These are phyloP conservation scores for Lophochroa leadbeateri DNA, from an alignment of 2,113 vertebrate genomes.

Conservation along the genomic window DNA sequence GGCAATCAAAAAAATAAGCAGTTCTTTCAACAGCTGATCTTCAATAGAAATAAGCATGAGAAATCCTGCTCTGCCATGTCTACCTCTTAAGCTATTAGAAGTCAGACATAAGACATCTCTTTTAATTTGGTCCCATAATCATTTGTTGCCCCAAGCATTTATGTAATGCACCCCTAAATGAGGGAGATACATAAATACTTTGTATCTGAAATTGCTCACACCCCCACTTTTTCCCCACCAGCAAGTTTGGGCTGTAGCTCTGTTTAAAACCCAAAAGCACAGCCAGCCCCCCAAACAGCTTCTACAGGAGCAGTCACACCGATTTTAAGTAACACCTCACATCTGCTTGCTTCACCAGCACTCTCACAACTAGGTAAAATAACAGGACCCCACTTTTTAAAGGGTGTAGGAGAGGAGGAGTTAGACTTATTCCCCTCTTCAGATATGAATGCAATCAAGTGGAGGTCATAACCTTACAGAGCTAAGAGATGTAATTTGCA, in stretches of 20 bases:
- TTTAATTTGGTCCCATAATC: background rate
- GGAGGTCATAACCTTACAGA: background rate
- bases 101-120: background rate
- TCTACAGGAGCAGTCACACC: fast-evolving
- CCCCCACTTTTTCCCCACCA: background rate
- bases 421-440: background rate
- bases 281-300: background rate
- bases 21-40: background rate
- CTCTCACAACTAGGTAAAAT: background rate
- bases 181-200: background rate
- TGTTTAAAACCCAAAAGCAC: background rate
- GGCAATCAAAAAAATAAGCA: background rate
- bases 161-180: background rate
- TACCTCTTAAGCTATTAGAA: background rate
- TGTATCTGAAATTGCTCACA: background rate
- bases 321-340: background rate
- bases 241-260: background rate
- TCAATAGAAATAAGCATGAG: background rate
- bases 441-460: background rate
- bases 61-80: background rate
- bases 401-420: background rate
- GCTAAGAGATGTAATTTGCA: background rate
- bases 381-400: background rate
- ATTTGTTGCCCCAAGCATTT: background rate
- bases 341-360: background rate